These are phyloP conservation scores for Drosophila anomelani DNA, from an alignment of 2,888 invertebrate genomes.

Conservation along the genomic window DNA sequence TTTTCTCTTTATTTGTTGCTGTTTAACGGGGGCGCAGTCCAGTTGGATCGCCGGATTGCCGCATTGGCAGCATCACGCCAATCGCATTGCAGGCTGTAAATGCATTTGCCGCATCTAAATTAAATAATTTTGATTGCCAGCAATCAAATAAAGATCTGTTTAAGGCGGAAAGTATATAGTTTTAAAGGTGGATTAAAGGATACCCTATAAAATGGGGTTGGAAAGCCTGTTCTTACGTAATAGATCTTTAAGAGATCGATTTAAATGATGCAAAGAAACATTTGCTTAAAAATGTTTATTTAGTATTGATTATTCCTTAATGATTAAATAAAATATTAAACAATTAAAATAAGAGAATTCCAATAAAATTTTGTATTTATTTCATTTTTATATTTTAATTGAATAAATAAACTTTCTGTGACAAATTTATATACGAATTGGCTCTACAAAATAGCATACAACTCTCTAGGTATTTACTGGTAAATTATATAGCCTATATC, in stretches of 20 bases:
- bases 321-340: too few relatives aligned
- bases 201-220: neutral
- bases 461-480: too few relatives aligned
- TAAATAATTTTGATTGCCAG: conserved; percentile 64
- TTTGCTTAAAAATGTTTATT: too few relatives aligned
- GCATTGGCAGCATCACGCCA: conserved; percentile 66
- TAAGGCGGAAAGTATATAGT: conserved; percentile 4
- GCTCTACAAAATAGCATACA: too few relatives aligned
- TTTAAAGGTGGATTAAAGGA: neutral
- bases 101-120: conserved; percentile 65
- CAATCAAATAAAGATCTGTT: conserved; percentile 37
- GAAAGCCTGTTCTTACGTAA: neutral
- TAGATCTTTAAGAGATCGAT: too few relatives aligned
- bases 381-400: too few relatives aligned
- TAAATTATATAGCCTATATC: neutral
- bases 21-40: conserved; percentile 51
- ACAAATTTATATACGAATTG: too few relatives aligned
- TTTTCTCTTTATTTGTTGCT: conserved; percentile 1
- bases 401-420: too few relatives aligned
- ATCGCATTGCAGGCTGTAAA: conserved; percentile 41
- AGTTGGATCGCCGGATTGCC: conserved; percentile 42
- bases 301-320: too few relatives aligned
- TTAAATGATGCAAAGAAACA: too few relatives aligned
- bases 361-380: too few relatives aligned
- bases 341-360: too few relatives aligned